These are phyloP conservation scores for Sisor rabdophorus DNA, from an alignment of 2,113 vertebrate species.

Conservation along the genomic window DNA sequence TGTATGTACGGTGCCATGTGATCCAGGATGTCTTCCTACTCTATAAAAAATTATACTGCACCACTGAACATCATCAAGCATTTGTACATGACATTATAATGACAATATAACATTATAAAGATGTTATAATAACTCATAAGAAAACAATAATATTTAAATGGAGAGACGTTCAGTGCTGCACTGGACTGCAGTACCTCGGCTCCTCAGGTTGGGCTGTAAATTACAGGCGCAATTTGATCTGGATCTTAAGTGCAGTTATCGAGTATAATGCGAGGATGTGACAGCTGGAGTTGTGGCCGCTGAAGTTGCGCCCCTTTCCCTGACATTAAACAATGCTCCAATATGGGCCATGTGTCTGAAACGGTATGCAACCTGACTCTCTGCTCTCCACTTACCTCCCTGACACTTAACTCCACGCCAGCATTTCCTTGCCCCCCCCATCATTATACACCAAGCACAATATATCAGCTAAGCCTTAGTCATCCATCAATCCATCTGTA, in stretches of 20 bases:
- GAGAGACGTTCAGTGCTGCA: not conserved
- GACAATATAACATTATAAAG: no score
- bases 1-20: not conserved
- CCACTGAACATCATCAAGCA: not conserved
- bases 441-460: constrained; percentile 44
- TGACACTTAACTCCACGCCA: constrained; percentile 50
- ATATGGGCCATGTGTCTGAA: constrained; percentile 48
- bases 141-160: not conserved
- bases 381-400: constrained; percentile 53
- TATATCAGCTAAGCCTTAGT: constrained; percentile 30
- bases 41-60: no score
- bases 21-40: not conserved
- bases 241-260: constrained; percentile 35
- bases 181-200: not conserved
- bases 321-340: constrained; percentile 47
- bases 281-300: constrained; percentile 49
- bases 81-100: no score
- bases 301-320: constrained; percentile 35
- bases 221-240: constrained; percentile 41
- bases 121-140: not conserved
- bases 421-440: constrained; percentile 38
- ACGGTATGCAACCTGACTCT: constrained; percentile 52
- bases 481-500: constrained; percentile 46
- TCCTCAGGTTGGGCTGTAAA: constrained; percentile 35
- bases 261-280: constrained; percentile 41